Evolutionary conservation across 2,888 invertebrate genomes (phyloP), one percentile per base, ranked within the genome.

Genomic region (Dynastes grantii): DNA sequence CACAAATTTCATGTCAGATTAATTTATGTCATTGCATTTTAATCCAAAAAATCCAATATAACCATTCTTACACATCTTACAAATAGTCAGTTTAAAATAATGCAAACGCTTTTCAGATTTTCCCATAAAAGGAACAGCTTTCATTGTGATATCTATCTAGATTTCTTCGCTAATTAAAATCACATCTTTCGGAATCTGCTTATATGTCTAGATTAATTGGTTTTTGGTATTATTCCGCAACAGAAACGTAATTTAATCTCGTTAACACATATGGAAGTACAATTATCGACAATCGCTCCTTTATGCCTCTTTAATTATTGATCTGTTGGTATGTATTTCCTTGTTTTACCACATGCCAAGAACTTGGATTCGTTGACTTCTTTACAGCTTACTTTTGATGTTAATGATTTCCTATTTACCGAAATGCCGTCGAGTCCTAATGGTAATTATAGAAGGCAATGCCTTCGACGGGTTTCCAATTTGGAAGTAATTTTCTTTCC

Each of bases 81-180:
- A 37, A 37, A 37, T 37, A 0, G 6, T 1, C 32, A 32, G 5
- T n/a, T 32, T 65, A 40, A 65, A 63, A 63, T 29, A 63, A 63
- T 63, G 55, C 16, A 22, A 55, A 22, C n/a, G 22, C 22, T 16
- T n/a, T 16, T 13, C 16, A 55, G 55, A 6, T 37, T n/a, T 2
- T 8, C 55, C n/a, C 55, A 8, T 55, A 55, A 55, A 55, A 55
- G 55, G 22, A 55, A 11, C 2, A 3, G 55, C 22, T 55, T 55
- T 55, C 55, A 22, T 55, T 55, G n/a, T 55, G 5, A 16, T n/a
- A 55, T 8, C 16, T n/a, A 27, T 61, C 27, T 61, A 22, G 27
- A 61, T 61, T 61, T 61, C 61, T 61, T 29, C 61, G 61, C 22
- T 61, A 61, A 61, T 61, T 61, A 29, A 61, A 61, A 61, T 27